These are phyloP conservation scores for Drosophila merina DNA, from an alignment of 2,888 invertebrate species.

Conservation along the genomic window DNA sequence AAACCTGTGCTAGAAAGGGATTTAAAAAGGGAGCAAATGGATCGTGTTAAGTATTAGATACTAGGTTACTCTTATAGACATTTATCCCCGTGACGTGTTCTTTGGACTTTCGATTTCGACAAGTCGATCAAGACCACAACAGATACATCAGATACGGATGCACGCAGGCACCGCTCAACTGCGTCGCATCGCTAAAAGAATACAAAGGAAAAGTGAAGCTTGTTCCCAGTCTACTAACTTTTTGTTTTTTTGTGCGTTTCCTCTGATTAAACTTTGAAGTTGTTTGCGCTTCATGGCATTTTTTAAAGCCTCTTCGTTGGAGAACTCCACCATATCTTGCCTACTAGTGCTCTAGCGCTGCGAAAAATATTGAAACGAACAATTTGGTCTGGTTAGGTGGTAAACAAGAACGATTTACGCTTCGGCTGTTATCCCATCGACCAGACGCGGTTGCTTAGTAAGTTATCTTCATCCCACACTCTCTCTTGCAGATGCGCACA, in stretches of 20 bases:
- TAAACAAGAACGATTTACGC: slow-evolving; percentile 31
- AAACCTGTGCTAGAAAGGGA: slow-evolving; percentile 49
- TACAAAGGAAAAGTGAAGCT: slow-evolving; percentile 58
- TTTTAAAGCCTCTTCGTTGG: background rate
- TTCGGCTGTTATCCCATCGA: background rate
- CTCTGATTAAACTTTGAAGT: background rate
- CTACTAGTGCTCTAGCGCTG: slow-evolving; percentile 9
- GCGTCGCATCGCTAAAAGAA: slow-evolving; percentile 72
- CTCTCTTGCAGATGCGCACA: slow-evolving; percentile 31
- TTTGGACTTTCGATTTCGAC: background rate
- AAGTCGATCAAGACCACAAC: background rate
- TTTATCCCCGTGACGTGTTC: background rate
- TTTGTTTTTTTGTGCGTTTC: background rate
- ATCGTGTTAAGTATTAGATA: slow-evolving; percentile 43
- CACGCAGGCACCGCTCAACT: slow-evolving; percentile 60
- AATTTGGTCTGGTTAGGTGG: slow-evolving; percentile 52
- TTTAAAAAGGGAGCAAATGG: slow-evolving; percentile 56
- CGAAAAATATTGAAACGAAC: slow-evolving; percentile 65
- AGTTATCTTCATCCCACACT: background rate
- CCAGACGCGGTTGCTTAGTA: background rate
- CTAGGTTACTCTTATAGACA: background rate
- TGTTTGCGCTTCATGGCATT: background rate
- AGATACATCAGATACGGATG: slow-evolving; percentile 1
- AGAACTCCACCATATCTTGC: background rate
- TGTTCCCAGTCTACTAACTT: slow-evolving; percentile 50